Percentiles rank a stretch among this genome's conserved stretches.
Conservation (phyloP, 2,113 vertebrate species). For the Australoheros scitulus region DNA sequence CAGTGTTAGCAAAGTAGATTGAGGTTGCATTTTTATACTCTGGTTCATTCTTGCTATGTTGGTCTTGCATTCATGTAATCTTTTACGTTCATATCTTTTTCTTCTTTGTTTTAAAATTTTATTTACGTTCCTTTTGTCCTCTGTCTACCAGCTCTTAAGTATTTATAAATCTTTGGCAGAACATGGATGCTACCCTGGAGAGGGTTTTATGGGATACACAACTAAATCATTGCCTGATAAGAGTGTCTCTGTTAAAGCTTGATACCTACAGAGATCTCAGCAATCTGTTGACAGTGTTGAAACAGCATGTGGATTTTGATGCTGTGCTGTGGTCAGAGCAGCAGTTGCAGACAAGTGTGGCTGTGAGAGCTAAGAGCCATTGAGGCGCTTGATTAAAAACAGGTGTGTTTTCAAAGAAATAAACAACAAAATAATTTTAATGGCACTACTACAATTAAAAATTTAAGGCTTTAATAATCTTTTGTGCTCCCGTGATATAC, state of each 20-base stretch:
- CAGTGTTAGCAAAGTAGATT: too few species aligned
- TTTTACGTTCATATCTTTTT: not conserved
- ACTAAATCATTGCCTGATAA: conserved; percentile 39
- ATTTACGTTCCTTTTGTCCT: not conserved
- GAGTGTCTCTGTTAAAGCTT: conserved; percentile 18
- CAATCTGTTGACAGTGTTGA: conserved; percentile 25
- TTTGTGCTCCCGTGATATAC: too few species aligned
- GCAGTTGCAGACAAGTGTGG: conserved; percentile 16
- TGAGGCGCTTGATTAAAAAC: not conserved
- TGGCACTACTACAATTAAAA: not conserved
- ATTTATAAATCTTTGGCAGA: conserved; percentile 35
- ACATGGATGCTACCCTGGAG: not conserved
- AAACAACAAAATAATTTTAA: not conserved
- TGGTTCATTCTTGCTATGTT: not conserved
- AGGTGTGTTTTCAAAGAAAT: not conserved
- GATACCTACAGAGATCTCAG: conserved; percentile 34
- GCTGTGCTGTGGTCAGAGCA: conserved; percentile 6
- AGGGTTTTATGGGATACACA: conserved; percentile 21
- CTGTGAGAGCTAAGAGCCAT: not conserved
- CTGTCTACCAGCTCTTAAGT: not conserved
- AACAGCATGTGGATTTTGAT: conserved; percentile 31
- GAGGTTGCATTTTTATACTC: not conserved
- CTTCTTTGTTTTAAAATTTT: not conserved
- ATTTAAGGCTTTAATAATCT: not conserved
- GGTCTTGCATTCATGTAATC: not conserved